Base-by-base conservation (phyloP, 1,140 invertebrate genomes). In the Hyphantria cunea region DNA sequence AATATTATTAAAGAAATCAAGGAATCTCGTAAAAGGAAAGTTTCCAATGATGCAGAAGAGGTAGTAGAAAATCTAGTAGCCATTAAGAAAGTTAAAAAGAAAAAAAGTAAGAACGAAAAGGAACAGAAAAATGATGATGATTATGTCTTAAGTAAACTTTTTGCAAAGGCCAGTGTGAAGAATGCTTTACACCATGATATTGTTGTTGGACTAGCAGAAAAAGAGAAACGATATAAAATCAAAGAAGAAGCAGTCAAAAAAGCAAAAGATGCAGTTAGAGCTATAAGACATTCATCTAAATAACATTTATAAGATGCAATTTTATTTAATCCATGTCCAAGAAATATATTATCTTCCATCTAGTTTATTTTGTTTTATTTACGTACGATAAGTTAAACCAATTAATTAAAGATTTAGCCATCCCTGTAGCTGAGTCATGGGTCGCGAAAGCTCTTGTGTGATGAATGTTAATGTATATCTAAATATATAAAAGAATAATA, bases 61-160 rank as follows among this genome's bases (percentile, higher is more conserved):
- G 64, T 76, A 72, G 80, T 88, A 47, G 81, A 88, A 54, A 82
- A 83, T 72, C 62, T 89, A 45, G 70, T 88, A 39, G 75, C 80
- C 55, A 59, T 88, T 10, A 85, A 89, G 68, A 90, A 84, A 75
- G 65, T 85, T 32, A 86, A 90, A 58, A 83, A 64, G 32, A 86
- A 84, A 44, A 82, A 83, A 61, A 67, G 70, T 48, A 82, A 78
- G 70, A 82, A 74, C 49, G 65, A 83, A 17, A 74, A 76, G 52
- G 48, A 72, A 34, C 66, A 74, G 53, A 68, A 74, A 17, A 80
- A 76, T 76, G 91, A 92, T 80, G 92, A 93, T 88, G 86, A 92
- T 76, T 93, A 92, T 82, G 91, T 93, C 49, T 82, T 93, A 69
- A 91, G 88, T 63, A 93, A 93, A 82, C 76, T 93, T 32, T 93